Base-by-base conservation (phyloP, 2,797 vertebrate genomes). In the Alectoris magna region DNA sequence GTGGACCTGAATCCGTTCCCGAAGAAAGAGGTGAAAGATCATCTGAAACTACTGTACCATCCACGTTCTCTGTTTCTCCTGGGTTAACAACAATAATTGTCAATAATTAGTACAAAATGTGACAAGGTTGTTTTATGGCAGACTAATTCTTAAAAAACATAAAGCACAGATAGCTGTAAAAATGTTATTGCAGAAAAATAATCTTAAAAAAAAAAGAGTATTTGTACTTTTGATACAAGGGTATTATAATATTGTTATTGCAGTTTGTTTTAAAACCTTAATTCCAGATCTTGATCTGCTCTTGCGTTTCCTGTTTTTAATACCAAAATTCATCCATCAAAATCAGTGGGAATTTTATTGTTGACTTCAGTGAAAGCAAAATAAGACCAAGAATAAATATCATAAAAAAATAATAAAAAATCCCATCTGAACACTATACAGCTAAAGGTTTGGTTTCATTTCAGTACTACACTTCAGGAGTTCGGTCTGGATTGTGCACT, bases 61-160 rank as follows among this genome's bases (percentile, higher is more conserved):
- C 98, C 91, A 97, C 92, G 10, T 62, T 95, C 79, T 99, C 98
- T 29, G 97, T 94, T 83, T 98, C 98, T 96, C 98, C 99, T 99
- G 91, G 66, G 69, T 91, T 88, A 81, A 84, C 87, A 93, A 94
- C 34, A 95, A 39, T 8, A 63, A 51, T 18, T 72, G 34, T 60
- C 56, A 93, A 94, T 17, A n/a, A 84, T 95, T 85, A 63, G 29
- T 38, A 43, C 8, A 29, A n/a, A 34, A 41, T 55, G 34, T 10
- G 43, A 43, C 51, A 18, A 11, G 67, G 58, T 23, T 13, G 73
- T 62, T 51, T 53, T 48, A 53, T 85, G 48, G 21, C 29, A 94
- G 53, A 60, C 53, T 17, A 59, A 51, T 36, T 15, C 27, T 89
- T 69, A 51, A 84, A 90, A 49, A 84, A 39, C 18, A 73, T 21